Base-by-base conservation (phyloP, 2,888 invertebrate species). In the Parasteatoda lunata region DNA sequence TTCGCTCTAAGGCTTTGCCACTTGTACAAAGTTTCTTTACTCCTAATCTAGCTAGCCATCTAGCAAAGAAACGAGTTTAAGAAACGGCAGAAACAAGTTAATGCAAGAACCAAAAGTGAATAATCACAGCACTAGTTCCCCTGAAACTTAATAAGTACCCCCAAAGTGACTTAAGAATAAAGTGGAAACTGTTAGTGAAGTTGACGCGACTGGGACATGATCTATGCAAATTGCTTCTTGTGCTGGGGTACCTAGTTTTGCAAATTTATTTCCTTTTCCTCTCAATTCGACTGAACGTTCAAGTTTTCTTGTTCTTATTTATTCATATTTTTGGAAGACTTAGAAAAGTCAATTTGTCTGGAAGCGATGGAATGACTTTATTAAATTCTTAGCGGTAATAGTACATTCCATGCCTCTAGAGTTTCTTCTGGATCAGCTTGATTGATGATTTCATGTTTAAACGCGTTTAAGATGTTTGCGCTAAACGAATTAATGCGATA, bases 131-230 rank as follows among this genome's bases (percentile, higher is more conserved):
- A 77, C 73, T 13, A n/a, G 75, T 54, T 75, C 73, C 66, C 71
- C 71, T 49, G 83, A 77, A 84, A 77, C 77, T 84, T 84, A 84
- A 84, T 84, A 84, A 77, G 76, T 71, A 47, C 77, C 49, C 70
- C 71, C 68, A 77, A 71, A 84, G 77, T 71, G 83, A 72, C 77
- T 84, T 77, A 71, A 77, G 83, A 84, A 84, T 77, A 84, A 77
- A 77, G 83, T 77, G 77, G 83, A 83, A 83, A 83, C 76, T 83
- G 65, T 83, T 83, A 83, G 72, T 83, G 83, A 71, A 77, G 83
- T 84, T 71, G 83, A 84, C 77, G 77, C 72, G 71, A 72, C 45
- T 15, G 65, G 51, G 77, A 77, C 83, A 77, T 77, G 83, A 84
- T 84, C 83, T 71, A 84, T 84, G 83, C 65, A 84, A 84, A 84